Conservation (phyloP, 2,888 invertebrate species). For the Sesia apiformis region DNA sequence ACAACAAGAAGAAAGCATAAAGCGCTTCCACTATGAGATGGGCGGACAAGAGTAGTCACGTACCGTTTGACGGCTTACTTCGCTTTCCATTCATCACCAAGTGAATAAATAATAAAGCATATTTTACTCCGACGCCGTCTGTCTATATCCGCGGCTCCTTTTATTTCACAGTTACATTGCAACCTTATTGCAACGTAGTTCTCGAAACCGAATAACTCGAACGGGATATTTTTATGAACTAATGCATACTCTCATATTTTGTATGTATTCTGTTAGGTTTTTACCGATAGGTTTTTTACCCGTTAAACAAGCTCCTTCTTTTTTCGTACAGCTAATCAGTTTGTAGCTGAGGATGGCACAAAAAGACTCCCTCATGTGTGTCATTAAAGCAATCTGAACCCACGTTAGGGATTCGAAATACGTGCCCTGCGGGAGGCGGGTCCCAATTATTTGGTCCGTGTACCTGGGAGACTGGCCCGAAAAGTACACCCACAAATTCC, state of each 20-base stretch:
- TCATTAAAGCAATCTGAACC: constrained; percentile 52
- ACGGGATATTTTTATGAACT: too few relatives aligned
- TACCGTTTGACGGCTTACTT: constrained; percentile 52
- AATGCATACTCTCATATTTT: too few relatives aligned
- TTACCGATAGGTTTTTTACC: too few relatives aligned
- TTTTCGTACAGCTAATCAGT: constrained; percentile 20
- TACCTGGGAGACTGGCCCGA: constrained; percentile 3
- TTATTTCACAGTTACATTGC: neutral
- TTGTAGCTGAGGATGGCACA: constrained; percentile 29
- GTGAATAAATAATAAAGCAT: constrained; percentile 61
- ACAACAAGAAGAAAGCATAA: constrained; percentile 42
- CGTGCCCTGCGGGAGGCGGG: constrained; percentile 3
- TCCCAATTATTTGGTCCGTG: constrained; percentile 3
- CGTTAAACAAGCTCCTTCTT: neutral
- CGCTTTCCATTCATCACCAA: constrained; percentile 58
- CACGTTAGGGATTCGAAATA: constrained; percentile 19
- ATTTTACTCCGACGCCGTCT: constrained; percentile 20
- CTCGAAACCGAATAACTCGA: too few relatives aligned
- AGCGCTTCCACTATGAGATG: constrained; percentile 34
- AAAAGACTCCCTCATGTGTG: constrained; percentile 46
- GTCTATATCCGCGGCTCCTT: neutral
- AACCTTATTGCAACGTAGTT: neutral
- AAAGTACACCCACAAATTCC: neutral
- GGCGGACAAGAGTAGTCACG: constrained; percentile 50
- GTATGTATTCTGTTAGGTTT: too few relatives aligned